Base-by-base conservation (phyloP, 2,113 vertebrate species). In the Oncorhynchus keta region DNA sequence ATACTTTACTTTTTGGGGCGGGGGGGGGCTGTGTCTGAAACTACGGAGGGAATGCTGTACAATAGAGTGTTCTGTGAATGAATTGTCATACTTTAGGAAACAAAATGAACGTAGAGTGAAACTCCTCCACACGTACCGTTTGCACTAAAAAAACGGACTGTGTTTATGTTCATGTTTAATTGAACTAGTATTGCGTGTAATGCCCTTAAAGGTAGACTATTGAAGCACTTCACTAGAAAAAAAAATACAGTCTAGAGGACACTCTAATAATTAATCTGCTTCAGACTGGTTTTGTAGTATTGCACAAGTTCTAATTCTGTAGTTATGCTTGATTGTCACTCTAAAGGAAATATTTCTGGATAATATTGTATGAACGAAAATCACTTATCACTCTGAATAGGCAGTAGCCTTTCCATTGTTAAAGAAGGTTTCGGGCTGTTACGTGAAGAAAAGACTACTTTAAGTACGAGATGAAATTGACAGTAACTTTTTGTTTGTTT, bases 321-420 rank as follows among this genome's bases (percentile, higher is more conserved):
- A 28, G 30, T 48, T 16, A 45, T 68, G 28, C 49, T 68, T 73
- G 70, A 73, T 68, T 45, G 28, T 73, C 28, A 61, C 39, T 35
- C 68, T 28, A 61, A 78, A 32, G 71, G 49, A 68, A 67, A 61
- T 62, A 32, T 65, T 66, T 70, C 26, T 20, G 12, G 5, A 32
- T 7, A 28, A 39, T 62, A 68, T 6, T 9, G 18, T 68, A 39
- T 20, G 16, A 68, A 68, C 39, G 32, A 68, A 39, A 39, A 39
- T 26, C 66, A 68, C 28, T 30, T 68, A 68, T 30, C 28, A 62
- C 30, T 30, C 26, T 16, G 64, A 66, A 39, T 45, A 45, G 39
- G 39, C 35, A 39, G 1, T 9, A 61, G n/a, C 16, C 20, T 22
- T 22, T 51, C 20, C 59, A 7, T n/a, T 5, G 59, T 6, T n/a